Evolutionary conservation across 2,113 vertebrate species (phyloP), one percentile per base, ranked within the genome.

Genomic region (Suricata suricatta): DNA sequence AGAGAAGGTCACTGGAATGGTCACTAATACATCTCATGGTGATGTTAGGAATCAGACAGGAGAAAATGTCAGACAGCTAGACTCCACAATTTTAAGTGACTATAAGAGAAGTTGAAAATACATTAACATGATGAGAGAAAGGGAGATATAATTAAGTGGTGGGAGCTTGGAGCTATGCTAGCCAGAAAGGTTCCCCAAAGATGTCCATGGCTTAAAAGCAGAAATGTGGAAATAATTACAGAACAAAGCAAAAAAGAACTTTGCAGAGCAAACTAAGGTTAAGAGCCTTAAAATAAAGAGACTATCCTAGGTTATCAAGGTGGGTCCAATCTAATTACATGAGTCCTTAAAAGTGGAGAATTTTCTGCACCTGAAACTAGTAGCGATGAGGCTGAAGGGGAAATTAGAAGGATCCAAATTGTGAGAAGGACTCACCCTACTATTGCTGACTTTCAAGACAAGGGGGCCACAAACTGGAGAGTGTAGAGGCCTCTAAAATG

Each of bases 331-430:
- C 27, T 52, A 69, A 66, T 81, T 2, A 9, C 29, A 17, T 0
- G 1, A 33, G 29, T 19, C n/a, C 52, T 81, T 23, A 31, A 69
- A 66, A 57, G 27, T 47, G 38, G 27, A 79, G 71, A 64, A 80
- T 5, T 11, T 60, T 25, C 66, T 69, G 9, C 29, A 33, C 13
- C 31, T 89, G 47, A 3, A 16, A 66, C n/a, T 31, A 57, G 29
- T 29, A 16, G 19, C 1, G 29, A 1, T 2, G 29, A 27, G 2
- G 35, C 1, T 8, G 54, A 84, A 50, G 9, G 25, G 35, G 2
- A 33, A 27, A 16, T 33, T 16, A 14, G 76, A 69, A 35, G 13
- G 31, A 50, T 47, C n/a, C 17, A 35, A 63, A 63, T 7, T 7
- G 6, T 11, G 13, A 41, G 16, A 82, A 64, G 21, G 27, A 4